Base-by-base conservation (phyloP, 2,888 invertebrate genomes). In the Cephalotes varians region DNA sequence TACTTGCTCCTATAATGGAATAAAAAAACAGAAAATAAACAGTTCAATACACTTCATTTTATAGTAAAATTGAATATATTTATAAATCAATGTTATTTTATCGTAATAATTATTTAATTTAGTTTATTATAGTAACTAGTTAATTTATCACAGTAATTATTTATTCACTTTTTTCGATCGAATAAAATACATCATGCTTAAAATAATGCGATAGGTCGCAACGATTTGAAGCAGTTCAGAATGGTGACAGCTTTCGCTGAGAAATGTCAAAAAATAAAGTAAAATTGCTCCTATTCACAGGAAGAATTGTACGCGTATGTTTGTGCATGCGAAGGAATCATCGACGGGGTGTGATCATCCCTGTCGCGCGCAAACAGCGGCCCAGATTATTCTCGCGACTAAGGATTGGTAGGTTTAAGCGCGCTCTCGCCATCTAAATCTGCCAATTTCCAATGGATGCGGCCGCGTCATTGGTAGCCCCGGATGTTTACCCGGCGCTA, bases 401-500 rank as follows among this genome's bases (percentile, higher is more conserved):
- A 67, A 85, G 82, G 87, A 89, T 89, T 85, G 86, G 80, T 86
- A 79, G 85, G 81, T 88, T 87, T 89, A 82, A 65, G 82, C 83
- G 74, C 80, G 69, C 74, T 62, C 79, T 69, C 83, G 72, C 85
- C 79, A 88, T 82, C 83, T 86, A 86, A 88, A 87, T 90, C 87
- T 90, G 87, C 85, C 85, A 88, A 88, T 89, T 90, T 90, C 83
- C 85, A 87, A 86, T 85, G 87, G 87, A 90, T 86, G 85, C 85
- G 80, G 65, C 81, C 67, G 21, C 73, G 47, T 40, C 81, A 79
- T 79, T 79, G 82, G 85, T 84, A 83, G 79, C 87, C 81, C 51
- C 71, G 87, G 74, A 85, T 90, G 87, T 89, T 89, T 88, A 88
- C 87, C 82, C 85, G 90, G 64, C 84, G 85, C 88, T 83, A 67